Conservation (phyloP, 2,888 invertebrate species). For the Drosophila mimica region DNA sequence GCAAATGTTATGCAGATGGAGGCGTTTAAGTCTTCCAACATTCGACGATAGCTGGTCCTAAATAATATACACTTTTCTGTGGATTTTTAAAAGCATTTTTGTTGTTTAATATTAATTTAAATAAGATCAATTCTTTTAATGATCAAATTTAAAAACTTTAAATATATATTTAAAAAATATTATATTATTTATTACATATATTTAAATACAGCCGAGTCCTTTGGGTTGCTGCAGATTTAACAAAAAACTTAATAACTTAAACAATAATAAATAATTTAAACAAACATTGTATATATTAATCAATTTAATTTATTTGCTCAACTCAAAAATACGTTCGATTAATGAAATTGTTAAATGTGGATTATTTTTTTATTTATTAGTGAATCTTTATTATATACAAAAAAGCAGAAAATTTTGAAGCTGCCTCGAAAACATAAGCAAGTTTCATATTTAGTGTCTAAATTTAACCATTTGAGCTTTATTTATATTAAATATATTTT, state of each 20-base stretch:
- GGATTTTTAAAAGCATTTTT: too few species aligned
- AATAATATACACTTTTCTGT: background rate
- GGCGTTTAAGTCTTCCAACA: conserved; percentile 1
- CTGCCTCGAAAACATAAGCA: background rate
- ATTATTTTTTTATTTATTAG: background rate
- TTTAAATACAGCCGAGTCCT: too few species aligned
- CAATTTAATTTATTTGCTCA: background rate
- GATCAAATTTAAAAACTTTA: background rate
- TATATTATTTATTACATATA: too few species aligned
- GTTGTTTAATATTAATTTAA: background rate
- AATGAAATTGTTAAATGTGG: background rate
- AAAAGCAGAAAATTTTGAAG: background rate
- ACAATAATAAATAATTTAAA: background rate
- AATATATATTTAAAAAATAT: too few species aligned
- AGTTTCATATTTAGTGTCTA: background rate
- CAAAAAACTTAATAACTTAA: background rate
- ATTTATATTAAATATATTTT: background rate
- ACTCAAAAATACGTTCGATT: background rate
- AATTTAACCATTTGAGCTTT: background rate
- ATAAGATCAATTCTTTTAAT: background rate
- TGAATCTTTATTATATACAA: background rate
- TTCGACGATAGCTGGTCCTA: background rate
- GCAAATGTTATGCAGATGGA: conserved; percentile 53
- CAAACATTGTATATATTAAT: background rate
- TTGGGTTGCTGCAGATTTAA: background rate